Base-by-base conservation (phyloP, 2,888 invertebrate species). In the Ferrisia virgata region DNA sequence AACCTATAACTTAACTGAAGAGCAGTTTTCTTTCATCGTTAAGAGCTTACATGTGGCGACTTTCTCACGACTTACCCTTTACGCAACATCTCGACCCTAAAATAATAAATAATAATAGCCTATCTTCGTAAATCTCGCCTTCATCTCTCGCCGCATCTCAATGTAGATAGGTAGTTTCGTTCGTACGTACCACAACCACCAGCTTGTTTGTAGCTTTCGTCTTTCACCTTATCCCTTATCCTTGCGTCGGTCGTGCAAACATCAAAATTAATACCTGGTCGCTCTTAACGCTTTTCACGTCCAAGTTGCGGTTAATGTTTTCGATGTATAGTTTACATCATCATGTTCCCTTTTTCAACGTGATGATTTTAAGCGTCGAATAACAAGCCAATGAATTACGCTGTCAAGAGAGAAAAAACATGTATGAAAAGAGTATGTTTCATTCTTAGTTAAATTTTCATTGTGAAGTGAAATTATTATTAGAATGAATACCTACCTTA, bases 71-170 rank as follows among this genome's bases (percentile, higher is more conserved):
- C 72, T 72, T 72, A 72, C 72, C 72, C 72, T 72, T 72, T 72
- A 72, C 72, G 33, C 72, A 72, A 33, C 33, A 72, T 72, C 72
- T 72, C 72, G 72, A 72, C 72, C 72, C 72, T 33, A 33, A 72
- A 72, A 72, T 72, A 72, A 72, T 72, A 72, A 72, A 72, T 72
- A 72, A 72, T 72, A 72, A 72, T 72, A 72, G 72, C 72, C 72
- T 72, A 72, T 72, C 72, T 72, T 72, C 72, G 72, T 72, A 72
- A 72, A 72, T 72, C 72, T 72, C 72, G 72, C 72, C 33, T 64
- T 64, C 58, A 64, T 64, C 58, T 33, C 72, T 22, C 31, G 33
- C n/a, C 72, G 33, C 72, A 18, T 36, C 33, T 9, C 15, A 11
- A 9, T 58, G 11, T 58, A n/a, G n/a, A n/a, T n/a, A n/a, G n/a